phyloP scores from a whole-genome alignment of 2,797 vertebrate genomes.

The Furcifer pardalis region DNA sequence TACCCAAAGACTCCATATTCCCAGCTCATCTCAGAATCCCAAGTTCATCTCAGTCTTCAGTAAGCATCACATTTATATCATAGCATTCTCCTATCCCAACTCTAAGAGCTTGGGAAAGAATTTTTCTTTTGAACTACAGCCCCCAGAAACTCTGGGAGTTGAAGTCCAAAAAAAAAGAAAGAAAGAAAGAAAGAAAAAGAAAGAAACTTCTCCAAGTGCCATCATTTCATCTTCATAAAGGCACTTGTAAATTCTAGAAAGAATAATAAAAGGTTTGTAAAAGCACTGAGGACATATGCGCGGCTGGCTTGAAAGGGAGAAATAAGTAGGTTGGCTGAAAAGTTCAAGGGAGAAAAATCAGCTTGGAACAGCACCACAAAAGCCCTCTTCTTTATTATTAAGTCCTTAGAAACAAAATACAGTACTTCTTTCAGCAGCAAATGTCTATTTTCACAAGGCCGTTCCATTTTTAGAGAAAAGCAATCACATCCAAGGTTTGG shows the following conservation, averaged over 20 bases:
- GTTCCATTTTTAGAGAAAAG: slow-evolving; percentile 14
- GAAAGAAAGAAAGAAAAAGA: no score
- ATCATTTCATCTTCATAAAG: not conserved
- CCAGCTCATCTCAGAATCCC: not conserved
- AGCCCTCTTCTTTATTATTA: not conserved
- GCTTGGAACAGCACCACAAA: not conserved
- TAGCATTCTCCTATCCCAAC: not conserved
- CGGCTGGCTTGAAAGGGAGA: not conserved
- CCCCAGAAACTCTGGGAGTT: no score
- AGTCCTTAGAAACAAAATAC: not conserved
- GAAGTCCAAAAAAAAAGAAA: no score
- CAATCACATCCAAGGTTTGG: not conserved
- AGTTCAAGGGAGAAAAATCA: slow-evolving; percentile 4
- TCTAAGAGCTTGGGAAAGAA: no score
- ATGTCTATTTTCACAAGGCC: not conserved
- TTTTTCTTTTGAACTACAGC: no score
- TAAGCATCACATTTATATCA: not conserved
- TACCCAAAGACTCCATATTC: not conserved
- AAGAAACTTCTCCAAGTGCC: no score
- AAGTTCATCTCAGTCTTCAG: not conserved
- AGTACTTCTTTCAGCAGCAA: not conserved
- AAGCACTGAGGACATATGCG: not conserved
- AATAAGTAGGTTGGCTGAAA: not conserved
- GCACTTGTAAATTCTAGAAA: not conserved
- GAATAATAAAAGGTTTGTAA: not conserved